These are phyloP conservation scores for Phengaris arion DNA, from an alignment of 2,888 invertebrate species.

Conservation along the genomic window DNA sequence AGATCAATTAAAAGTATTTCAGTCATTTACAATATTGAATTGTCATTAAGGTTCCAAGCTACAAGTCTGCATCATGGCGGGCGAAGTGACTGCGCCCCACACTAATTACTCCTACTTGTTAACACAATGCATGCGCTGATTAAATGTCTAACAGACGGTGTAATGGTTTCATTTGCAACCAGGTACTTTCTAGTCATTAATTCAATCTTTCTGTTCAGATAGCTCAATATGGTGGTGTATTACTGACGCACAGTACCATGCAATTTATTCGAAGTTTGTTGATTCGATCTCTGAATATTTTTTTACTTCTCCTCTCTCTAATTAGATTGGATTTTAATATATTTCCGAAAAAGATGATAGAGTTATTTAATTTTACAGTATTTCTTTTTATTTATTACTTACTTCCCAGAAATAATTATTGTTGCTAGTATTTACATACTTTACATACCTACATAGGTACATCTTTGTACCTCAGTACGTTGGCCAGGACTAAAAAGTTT, in stretches of 20 bases:
- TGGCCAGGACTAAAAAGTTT: too few relatives aligned
- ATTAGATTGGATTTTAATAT: too few relatives aligned
- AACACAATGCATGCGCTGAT: slow-evolving; percentile 54
- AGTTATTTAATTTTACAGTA: too few relatives aligned
- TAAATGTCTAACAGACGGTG: slow-evolving; percentile 39
- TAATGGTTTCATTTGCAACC: slow-evolving; percentile 23
- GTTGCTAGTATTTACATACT: too few relatives aligned
- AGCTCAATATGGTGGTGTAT: slow-evolving; percentile 10
- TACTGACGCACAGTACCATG: not conserved
- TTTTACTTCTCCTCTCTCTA: too few relatives aligned
- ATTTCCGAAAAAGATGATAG: too few relatives aligned
- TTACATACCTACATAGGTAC: too few relatives aligned
- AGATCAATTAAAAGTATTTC: too few relatives aligned
- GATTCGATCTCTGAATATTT: not conserved
- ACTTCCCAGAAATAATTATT: too few relatives aligned
- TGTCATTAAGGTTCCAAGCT: slow-evolving; percentile 45
- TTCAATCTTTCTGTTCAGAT: not conserved
- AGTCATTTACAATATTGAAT: slow-evolving; percentile 30
- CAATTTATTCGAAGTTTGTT: not conserved
- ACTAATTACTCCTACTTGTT: slow-evolving; percentile 72
- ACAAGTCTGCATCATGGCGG: slow-evolving; percentile 43
- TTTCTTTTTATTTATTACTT: too few relatives aligned
- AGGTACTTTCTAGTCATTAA: slow-evolving; percentile 18
- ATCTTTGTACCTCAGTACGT: too few relatives aligned
- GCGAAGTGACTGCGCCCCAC: slow-evolving; percentile 45